Percentiles rank a stretch among this genome's conserved stretches.
phyloP scores from a whole-genome alignment of 2,888 invertebrate species.

The Volucella zonaria region DNA sequence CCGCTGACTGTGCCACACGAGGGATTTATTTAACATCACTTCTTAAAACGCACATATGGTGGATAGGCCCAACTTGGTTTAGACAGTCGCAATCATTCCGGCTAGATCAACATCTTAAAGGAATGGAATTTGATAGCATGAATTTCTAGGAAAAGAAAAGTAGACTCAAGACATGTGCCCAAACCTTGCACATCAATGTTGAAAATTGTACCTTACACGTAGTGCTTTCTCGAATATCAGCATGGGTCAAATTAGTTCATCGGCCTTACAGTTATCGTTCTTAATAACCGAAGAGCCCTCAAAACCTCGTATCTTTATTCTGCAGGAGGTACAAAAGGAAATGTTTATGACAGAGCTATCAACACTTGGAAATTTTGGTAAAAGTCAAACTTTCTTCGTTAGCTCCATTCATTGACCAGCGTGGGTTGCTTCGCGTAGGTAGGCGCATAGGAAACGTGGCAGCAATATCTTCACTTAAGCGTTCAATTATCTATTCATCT shows the following conservation, averaged over 20 bases:
- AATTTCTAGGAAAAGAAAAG: too few relatives aligned
- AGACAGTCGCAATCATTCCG: too few relatives aligned
- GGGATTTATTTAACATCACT: too few relatives aligned
- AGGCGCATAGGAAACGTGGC: conserved; percentile 7
- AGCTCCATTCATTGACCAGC: not conserved
- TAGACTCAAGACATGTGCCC: too few relatives aligned
- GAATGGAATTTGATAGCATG: too few relatives aligned
- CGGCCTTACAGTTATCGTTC: not conserved
- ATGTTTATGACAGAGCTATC: not conserved
- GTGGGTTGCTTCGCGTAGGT: conserved; percentile 5
- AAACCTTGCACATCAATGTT: too few relatives aligned
- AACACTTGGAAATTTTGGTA: not conserved
- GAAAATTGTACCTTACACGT: too few relatives aligned
- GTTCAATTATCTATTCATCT: not conserved
- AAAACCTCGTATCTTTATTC: not conserved
- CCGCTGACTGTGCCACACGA: too few relatives aligned
- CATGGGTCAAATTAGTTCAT: conserved; percentile 10
- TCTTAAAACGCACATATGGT: too few relatives aligned
- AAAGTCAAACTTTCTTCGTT: not conserved
- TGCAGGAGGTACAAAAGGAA: not conserved
- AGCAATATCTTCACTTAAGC: conserved; percentile 1
- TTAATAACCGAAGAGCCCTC: not conserved
- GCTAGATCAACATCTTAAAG: too few relatives aligned
- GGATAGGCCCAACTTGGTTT: too few relatives aligned
- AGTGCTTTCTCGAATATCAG: not conserved